Percentiles rank a stretch among this genome's conserved stretches.
Evolutionary conservation across 2,797 vertebrate species (phyloP).

Genomic region (Mus caroli): DNA sequence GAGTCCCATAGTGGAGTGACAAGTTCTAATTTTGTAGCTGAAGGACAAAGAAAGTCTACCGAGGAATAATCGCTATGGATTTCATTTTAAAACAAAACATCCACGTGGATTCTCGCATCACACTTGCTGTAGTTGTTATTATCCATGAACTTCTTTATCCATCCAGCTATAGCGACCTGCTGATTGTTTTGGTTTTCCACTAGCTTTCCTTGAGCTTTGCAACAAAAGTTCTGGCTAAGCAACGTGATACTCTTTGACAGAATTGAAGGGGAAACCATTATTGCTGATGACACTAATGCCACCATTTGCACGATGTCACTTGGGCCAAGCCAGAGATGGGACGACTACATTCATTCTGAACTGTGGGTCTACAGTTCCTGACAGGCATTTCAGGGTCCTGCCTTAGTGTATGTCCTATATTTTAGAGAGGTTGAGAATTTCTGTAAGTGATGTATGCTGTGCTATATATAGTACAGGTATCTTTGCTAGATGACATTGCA

Average conservation of each 20-base stretch:
- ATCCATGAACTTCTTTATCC: background rate
- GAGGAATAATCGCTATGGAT: constrained; percentile 25
- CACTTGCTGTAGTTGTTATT: background rate
- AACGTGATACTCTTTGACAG: constrained; percentile 62
- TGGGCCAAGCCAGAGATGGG: background rate
- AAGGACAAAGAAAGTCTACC: constrained; percentile 66
- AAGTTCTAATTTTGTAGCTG: constrained; percentile 72
- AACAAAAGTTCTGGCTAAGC: constrained; percentile 48
- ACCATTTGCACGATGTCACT: constrained; percentile 56
- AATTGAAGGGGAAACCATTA: constrained; percentile 53
- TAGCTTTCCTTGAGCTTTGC: constrained; percentile 47
- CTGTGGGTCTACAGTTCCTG: background rate
- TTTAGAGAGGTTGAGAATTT: constrained; percentile 36
- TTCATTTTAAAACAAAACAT: constrained; percentile 19
- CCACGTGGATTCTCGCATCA: background rate
- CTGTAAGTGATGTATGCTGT: background rate
- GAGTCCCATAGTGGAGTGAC: constrained; percentile 51
- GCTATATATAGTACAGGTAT: background rate
- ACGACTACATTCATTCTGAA: constrained; percentile 3
- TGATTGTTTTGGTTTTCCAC: background rate
- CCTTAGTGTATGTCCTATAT: constrained; percentile 13
- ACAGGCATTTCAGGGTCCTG: background rate
- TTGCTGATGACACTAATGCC: constrained; percentile 58
- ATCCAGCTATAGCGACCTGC: background rate
- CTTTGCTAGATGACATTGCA: background rate